Evolutionary conservation across 2,797 vertebrate species (phyloP), one percentile per base, ranked within the genome.

Genomic region (Mareca strepera): DNA sequence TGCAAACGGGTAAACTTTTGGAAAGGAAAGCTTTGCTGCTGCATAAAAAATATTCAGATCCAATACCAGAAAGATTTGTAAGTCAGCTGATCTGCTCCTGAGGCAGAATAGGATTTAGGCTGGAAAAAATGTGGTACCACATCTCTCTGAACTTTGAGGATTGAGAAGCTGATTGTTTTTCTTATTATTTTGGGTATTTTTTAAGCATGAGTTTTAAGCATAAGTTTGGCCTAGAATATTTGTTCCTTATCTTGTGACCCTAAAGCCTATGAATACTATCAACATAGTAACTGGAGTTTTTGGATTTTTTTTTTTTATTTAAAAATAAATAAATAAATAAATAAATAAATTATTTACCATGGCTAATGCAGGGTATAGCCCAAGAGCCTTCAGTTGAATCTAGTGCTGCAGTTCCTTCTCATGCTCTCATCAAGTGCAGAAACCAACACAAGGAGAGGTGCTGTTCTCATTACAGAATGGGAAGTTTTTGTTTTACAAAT

Each of bases 21-120:
- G 53, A 87, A 87, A 50, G 28, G 48, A 81, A 81, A 82, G 33
- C 25, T 84, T 68, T 88, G 78, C 35, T 88, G 60, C 78, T 72
- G 41, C 75, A 72, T 43, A 80, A 33, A 82, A 90, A n/a, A 2
- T 33, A 9, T 68, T 93, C 68, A 28, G 50, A 85, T 21, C 17
- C 55, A 48, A 7, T 17, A 53, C n/a, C 64, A 62, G 21, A 43
- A 66, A 60, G 48, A 62, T 80, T 68, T 80, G 26, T 22, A 66
- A 55, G 35, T 55, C 28, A 31, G 43, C 14, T 75, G 43, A 29
- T 69, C 23, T 79, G 8, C 33, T 62, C 52, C 77, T 1, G 3
- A 53, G 37, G 52, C 44, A 82, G 33, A 7, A 7, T 63, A 63
- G 22, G 31, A 74, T 86, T 76, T 56, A 22, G 46, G 43, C 35